Evolutionary conservation across 1,140 invertebrate genomes (phyloP), one percentile per base, ranked within the genome.

Genomic region (Sycobia sp.): DNA sequence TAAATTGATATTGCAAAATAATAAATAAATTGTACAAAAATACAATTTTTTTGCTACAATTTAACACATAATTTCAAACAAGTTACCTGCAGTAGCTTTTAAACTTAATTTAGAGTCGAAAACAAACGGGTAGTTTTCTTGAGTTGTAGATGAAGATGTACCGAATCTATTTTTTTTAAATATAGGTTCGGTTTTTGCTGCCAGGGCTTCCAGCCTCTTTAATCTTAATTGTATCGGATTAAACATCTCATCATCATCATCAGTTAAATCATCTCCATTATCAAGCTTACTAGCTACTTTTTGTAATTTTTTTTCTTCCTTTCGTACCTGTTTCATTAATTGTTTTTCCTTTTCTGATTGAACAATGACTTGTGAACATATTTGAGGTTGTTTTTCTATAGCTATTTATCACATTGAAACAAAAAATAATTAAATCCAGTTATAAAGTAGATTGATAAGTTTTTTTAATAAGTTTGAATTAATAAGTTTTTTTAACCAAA

Each of bases 221-320:
- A 79, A 67, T 10, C 79, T 71, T 18, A 86, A 64, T 32, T 80
- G 73, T 0, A 77, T 50, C 9, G 79, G 72, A 67, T 83, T 67
- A 49, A 65, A 60, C 68, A 84, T 73, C 67, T 79, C 76, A 67
- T 84, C 72, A 20, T 83, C 77, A 38, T 85, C 84, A n/a, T 83
- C 83, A 11, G 87, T 85, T 3, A 82, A 75, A 20, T 81, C 78
- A 23, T 74, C 76, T 27, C 74, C 76, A 29, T 83, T 82, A 4
- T 54, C 57, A 23, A 34, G 7, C 49, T 80, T 83, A 53, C 76
- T 84, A 58, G 85, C 84, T 0, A 86, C 84, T 63, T 87, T 90
- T n/a, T 85, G 79, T 4, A 87, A 71, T 69, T 90, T 91, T 73
- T 95, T 97, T 73, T 96, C 94, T 73, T 96, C 92, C 76, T 95